Evolutionary conservation across 92 coral and sea anemone genomes (phyloP), one percentile per base, ranked within the genome.

Genomic region (Zoanthus gigantus): DNA sequence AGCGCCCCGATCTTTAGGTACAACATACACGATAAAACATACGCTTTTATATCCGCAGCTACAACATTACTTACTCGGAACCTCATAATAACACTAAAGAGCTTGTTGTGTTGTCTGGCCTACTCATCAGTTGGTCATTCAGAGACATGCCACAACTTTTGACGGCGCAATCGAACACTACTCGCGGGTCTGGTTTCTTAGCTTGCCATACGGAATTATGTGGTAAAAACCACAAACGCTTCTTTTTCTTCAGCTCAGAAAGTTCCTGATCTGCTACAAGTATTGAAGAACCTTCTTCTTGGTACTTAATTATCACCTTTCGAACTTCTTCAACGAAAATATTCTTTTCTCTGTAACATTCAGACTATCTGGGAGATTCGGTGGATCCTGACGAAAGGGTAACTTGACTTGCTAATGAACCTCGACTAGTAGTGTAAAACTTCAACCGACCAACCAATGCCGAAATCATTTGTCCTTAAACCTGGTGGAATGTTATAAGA

Each of bases 401-500:
- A 78, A 34, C 32, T 65, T 57, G 47, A 54, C 45, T 29, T 56
- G 69, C 28, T 56, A 78, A 44, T 78, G 83, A 15, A 71, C 83
- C 6, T 65, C 47, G 14, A 57, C 72, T 0, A 54, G 54, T 60
- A 77, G 37, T 30, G 83, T 66, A 77, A 37, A 77, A 66, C 83
- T 53, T 78, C 83, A 34, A 78, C 71, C 57, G 83, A 78, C 68
- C 67, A 53, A 53, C 83, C 69, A 7, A 18, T 8, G 52, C n/a
- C 69, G 23, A 73, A 42, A 6, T 77, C 77, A 30, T 28, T 77
- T 46, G 72, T 6, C 0, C 69, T 29, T 54, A 86, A 91, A 42
- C 30, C 46, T 73, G 90, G 90, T 76, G 88, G 93, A 53, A 79
- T 89, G 66, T 94, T 42, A 81, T 89, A 86, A 92, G 92, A 79